Evolutionary conservation across 2,888 invertebrate species (phyloP), one percentile per base, ranked within the genome.

Genomic region (Opisthograptis luteolata): DNA sequence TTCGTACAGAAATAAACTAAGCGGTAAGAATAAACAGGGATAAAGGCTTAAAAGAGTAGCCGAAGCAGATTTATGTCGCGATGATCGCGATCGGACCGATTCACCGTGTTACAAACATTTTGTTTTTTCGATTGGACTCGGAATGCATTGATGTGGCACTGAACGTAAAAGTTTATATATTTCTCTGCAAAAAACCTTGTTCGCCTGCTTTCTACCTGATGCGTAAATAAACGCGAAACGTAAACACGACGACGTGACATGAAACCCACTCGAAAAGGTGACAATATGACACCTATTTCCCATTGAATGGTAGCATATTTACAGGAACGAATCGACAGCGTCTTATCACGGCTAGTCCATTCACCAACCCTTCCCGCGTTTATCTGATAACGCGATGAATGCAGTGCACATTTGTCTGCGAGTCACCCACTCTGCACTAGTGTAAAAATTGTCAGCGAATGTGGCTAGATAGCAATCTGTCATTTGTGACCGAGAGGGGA

Each of bases 21-120:
- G 88, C 88, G 87, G 88, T 85, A 88, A 86, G 89, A 88, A 88
- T 88, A 86, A 90, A 89, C 88, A 87, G 83, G 85, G 86, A 83
- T 88, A 88, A 90, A 86, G 82, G 87, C 84, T 90, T 88, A 83
- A 84, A 88, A 88, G 87, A 87, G 89, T 89, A 89, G 89, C 89
- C 88, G 87, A 85, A 81, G 81, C 79, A 84, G 88, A 90, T 90
- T 90, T 90, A 90, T 90, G 89, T 84, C 81, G 85, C 81, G 78
- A 79, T 76, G 88, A 87, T 89, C 84, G 84, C 83, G 84, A 87
- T 88, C 87, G 84, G 74, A 70, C 73, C 82, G 81, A 81, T 83
- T 83, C 84, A 75, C 79, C 81, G 74, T 81, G 83, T 84, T 78
- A 76, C 70, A 64, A 70, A 55, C 66, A 69, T 81, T 85, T 86